Evolutionary conservation across 2,113 vertebrate genomes (phyloP).

Genomic region (Oreochromis tanganicae): DNA sequence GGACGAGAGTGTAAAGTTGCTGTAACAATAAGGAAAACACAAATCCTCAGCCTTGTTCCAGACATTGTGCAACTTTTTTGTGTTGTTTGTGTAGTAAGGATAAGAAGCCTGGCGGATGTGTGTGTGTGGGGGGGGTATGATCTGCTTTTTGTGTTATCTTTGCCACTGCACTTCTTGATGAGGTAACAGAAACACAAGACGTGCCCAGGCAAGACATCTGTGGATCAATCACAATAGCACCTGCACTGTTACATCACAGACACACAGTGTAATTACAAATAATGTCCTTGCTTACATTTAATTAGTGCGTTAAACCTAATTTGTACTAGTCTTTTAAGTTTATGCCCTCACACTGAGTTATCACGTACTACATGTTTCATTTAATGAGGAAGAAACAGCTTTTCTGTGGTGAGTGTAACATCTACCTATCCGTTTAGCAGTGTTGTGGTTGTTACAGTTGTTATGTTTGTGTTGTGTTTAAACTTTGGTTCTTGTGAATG

Average conservation of each 20-base stretch:
- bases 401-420: background rate
- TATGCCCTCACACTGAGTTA: background rate
- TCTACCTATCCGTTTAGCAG: background rate
- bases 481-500: background rate
- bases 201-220: slow-evolving; percentile 32
- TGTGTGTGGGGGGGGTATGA: background rate
- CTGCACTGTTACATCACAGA: background rate
- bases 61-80: background rate
- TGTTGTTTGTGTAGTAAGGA: slow-evolving; percentile 4
- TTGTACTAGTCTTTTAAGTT: background rate
- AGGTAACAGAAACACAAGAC: slow-evolving; percentile 15
- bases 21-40: background rate
- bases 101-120: background rate
- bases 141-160: background rate
- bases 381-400: background rate
- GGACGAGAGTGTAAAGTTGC: background rate
- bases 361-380: background rate
- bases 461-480: background rate
- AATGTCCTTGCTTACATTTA: background rate
- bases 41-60: background rate
- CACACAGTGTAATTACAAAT: background rate
- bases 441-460: background rate
- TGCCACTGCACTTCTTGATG: background rate
- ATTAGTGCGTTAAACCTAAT: background rate
- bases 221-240: slow-evolving; percentile 26